Conservation (phyloP, 2,113 vertebrate species). For the Cavia porcellus region DNA sequence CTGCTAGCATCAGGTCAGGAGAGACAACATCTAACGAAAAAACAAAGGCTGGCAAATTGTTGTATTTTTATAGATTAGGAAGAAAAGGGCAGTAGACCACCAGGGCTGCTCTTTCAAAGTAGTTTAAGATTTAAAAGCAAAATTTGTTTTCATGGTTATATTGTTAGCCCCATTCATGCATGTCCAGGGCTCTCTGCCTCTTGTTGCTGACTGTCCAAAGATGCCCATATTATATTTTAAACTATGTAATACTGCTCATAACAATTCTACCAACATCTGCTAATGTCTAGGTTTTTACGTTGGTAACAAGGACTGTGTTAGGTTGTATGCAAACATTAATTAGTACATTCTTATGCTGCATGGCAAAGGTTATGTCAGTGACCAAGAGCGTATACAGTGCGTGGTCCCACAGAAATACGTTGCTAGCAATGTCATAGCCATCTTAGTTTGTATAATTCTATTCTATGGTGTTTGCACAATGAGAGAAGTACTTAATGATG, state of each 20-base stretch:
- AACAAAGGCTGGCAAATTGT: background rate
- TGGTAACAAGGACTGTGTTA: background rate
- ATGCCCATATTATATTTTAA: background rate
- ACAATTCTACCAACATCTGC: background rate
- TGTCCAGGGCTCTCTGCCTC: background rate
- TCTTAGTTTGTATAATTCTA: too few relatives aligned
- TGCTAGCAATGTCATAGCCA: too few relatives aligned
- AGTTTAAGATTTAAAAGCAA: background rate
- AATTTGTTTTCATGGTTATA: background rate
- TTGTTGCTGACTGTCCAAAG: background rate
- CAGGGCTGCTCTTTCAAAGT: background rate
- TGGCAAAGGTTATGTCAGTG: background rate
- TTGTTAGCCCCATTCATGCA: background rate
- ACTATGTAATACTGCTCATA: background rate
- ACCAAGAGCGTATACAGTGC: too few relatives aligned
- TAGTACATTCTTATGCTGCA: background rate
- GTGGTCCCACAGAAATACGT: background rate
- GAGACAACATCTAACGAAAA: background rate
- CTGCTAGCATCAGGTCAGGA: conserved; percentile 94
- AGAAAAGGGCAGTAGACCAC: background rate
- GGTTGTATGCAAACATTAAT: background rate
- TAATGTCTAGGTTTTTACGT: background rate
- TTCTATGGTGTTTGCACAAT: background rate
- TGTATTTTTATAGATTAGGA: background rate
- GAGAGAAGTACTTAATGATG: background rate